Percentiles rank a stretch among this genome's conserved stretches.
phyloP scores from a whole-genome alignment of 2,888 invertebrate species.

The Cylindroiulus punctatus region DNA sequence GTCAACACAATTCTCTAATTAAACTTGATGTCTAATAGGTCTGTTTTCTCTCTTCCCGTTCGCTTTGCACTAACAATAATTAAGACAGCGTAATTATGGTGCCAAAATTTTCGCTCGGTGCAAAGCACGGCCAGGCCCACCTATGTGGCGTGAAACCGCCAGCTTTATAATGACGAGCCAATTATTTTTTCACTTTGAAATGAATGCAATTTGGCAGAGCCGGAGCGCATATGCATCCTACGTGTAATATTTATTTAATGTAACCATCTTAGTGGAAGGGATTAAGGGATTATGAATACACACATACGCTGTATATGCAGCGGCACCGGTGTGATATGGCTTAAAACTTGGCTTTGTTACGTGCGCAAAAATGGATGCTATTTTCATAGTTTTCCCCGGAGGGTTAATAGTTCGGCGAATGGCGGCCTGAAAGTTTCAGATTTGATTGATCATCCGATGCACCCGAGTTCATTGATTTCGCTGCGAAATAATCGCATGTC shows the following conservation, averaged over 20 bases:
- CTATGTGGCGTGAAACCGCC: neutral
- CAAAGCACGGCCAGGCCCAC: neutral
- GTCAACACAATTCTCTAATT: conserved; percentile 15
- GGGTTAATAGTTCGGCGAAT: neutral
- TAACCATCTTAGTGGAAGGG: conserved; percentile 23
- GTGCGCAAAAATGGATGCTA: neutral
- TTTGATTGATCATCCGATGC: conserved; percentile 15
- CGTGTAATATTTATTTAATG: conserved; percentile 28
- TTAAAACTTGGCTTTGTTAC: neutral
- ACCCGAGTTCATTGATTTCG: conserved; percentile 16
- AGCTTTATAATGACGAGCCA: neutral
- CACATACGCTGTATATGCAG: neutral
- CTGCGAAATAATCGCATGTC: neutral
- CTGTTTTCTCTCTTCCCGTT: neutral
- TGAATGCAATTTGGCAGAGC: neutral
- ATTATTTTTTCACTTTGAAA: conserved; percentile 37
- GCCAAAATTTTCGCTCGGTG: neutral
- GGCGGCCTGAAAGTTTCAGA: neutral
- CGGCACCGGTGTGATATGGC: conserved; percentile 15
- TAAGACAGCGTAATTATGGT: neutral
- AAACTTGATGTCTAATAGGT: conserved; percentile 29
- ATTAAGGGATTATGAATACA: conserved; percentile 11
- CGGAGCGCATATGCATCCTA: neutral
- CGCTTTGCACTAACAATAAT: neutral
- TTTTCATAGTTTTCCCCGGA: neutral